Percentiles rank a stretch among this genome's conserved stretches.
Evolutionary conservation across 2,797 vertebrate genomes (phyloP).

Genomic region (Lophius americanus): DNA sequence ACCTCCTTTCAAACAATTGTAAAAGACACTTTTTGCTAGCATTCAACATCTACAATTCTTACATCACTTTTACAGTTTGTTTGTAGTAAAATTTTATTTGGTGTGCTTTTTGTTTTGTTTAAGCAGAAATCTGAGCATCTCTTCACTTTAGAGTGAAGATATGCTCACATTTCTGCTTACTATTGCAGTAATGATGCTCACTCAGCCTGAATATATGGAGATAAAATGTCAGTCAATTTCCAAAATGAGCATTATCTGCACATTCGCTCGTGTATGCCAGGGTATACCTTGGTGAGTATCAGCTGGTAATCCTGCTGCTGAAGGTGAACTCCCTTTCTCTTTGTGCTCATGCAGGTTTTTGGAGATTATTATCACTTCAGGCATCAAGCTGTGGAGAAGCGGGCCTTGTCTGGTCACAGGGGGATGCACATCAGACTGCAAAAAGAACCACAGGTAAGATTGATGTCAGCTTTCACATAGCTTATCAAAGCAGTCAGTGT

Average conservation of each 20-base stretch:
- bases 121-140: no score
- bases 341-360: slow-evolving; percentile 85
- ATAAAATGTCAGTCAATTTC: slow-evolving; percentile 13
- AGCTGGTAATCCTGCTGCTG: slow-evolving; percentile 26
- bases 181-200: slow-evolving; percentile 1
- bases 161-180: background rate
- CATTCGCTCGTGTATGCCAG: slow-evolving; percentile 26
- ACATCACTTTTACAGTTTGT: slow-evolving; percentile 7
- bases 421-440: slow-evolving; percentile 84
- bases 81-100: background rate
- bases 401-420: slow-evolving; percentile 87
- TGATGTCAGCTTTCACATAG: slow-evolving; percentile 49
- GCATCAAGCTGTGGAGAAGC: slow-evolving; percentile 89
- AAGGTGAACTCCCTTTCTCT: slow-evolving; percentile 52
- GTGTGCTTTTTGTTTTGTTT: slow-evolving; percentile 1
- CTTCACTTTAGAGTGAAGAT: background rate
- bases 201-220: slow-evolving; percentile 7
- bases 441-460: slow-evolving; percentile 86
- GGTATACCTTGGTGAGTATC: slow-evolving; percentile 38
- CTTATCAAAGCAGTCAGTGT: slow-evolving; percentile 27
- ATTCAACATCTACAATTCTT: slow-evolving; percentile 14
- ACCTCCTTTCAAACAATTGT: slow-evolving; percentile 11
- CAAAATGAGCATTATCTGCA: background rate
- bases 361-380: slow-evolving; percentile 93
- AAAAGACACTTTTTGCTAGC: slow-evolving; percentile 11